Base-by-base conservation (phyloP, 2,888 invertebrate genomes). In the Tachystola acroxantha region DNA sequence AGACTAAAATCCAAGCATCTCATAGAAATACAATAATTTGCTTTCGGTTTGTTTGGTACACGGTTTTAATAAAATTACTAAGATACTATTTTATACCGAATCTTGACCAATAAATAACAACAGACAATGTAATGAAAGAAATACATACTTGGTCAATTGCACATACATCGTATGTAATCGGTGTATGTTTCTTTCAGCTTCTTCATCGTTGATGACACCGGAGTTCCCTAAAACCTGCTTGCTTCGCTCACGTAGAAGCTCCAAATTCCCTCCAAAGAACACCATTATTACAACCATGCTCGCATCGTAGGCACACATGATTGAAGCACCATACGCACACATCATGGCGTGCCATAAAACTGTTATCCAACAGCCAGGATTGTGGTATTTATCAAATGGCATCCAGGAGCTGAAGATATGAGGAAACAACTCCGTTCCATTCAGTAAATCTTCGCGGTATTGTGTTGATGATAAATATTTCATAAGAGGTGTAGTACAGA, bases 371-470 rank as follows among this genome's bases (percentile, higher is more conserved):
- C 53, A 57, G 4, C 80, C 80, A 6, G 81, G 79, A 6, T 57
- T 61, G 20, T 61, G 53, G 35, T 78, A 59, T 36, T 81, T 81
- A 40, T 84, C 70, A 45, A 77, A 64, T 1, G 82, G 81, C 58
- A 75, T 61, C 81, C 81, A 85, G 10, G 82, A 70, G 38, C 78
- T 82, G 25, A 78, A 78, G 12, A 85, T 78, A 30, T 81, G 84
- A 0, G 77, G 77, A 48, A 81, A 84, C 0, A 43, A 20, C 44
- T 75, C 74, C 1, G 66, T 66, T 3, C 75, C 81, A 45, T 75
- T 75, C 1, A 36, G 53, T 12, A 75, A 32, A 9, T 58, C 59
- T 43, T 73, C 67, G 22, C 76, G 64, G 30, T 64, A 77, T 2
- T 43, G 49, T 0, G 53, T 26, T 1, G 78, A 75, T 1, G 74